Evolutionary conservation across 2,888 invertebrate genomes (phyloP).

Genomic region (Corbicula japonica): DNA sequence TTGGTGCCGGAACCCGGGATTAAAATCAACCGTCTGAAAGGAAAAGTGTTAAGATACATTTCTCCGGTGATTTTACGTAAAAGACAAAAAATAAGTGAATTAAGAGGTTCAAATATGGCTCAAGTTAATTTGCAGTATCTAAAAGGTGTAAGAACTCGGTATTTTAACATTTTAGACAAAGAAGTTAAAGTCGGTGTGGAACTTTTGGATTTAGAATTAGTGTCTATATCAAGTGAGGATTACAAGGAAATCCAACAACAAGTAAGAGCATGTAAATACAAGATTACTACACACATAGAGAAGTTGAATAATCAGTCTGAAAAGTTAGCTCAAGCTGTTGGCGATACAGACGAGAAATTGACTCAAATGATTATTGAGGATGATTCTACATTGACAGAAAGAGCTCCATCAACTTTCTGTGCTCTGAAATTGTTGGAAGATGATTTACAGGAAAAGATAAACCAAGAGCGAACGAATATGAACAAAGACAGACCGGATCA

Average conservation of each 20-base stretch:
- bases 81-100: no score
- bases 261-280: constrained; percentile 8
- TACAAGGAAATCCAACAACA: no score
- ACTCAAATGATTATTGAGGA: constrained; percentile 5
- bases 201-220: neutral
- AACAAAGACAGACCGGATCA: neutral
- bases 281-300: neutral
- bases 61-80: no score
- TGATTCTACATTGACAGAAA: constrained; percentile 3
- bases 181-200: neutral
- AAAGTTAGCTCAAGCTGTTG: constrained; percentile 23
- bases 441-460: neutral
- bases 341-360: constrained; percentile 13
- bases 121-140: neutral
- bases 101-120: no score
- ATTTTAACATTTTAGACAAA: constrained; percentile 6
- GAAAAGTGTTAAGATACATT: no score
- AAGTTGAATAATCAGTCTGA: constrained; percentile 19
- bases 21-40: no score
- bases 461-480: neutral
- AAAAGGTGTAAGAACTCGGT: constrained; percentile 2
- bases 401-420: neutral
- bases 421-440: neutral
- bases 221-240: neutral
- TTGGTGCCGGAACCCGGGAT: no score